These are phyloP conservation scores for Nannospalax galili DNA, from an alignment of 2,113 vertebrate genomes.

Conservation along the genomic window DNA sequence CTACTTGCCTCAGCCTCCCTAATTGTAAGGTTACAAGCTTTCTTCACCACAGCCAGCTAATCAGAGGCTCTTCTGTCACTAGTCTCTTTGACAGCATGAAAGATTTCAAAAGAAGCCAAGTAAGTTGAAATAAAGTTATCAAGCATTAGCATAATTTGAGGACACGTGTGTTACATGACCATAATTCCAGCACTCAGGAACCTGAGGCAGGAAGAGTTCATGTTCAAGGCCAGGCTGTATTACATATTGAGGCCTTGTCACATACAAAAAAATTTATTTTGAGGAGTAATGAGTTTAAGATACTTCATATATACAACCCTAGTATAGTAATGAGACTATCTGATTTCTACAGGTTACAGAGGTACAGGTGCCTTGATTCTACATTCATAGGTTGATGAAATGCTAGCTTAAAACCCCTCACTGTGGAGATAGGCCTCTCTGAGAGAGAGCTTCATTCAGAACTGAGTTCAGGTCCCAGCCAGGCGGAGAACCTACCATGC, in stretches of 20 bases:
- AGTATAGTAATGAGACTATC: not conserved
- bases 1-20: too few relatives aligned
- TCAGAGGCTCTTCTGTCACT: not conserved
- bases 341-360: not conserved
- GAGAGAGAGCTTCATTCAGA: not conserved
- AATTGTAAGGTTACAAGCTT: not conserved
- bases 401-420: not conserved
- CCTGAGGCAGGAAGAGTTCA: not conserved
- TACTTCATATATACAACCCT: not conserved
- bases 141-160: not conserved
- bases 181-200: not conserved
- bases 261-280: not conserved
- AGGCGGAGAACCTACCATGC: fast-evolving
- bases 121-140: conserved; percentile 26
- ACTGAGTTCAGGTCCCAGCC: fast-evolving
- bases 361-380: not conserved
- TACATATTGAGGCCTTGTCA: not conserved
- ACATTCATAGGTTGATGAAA: not conserved
- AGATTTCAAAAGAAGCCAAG: conserved; percentile 44
- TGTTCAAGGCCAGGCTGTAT: not conserved
- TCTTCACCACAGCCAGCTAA: not conserved
- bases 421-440: not conserved
- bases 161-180: not conserved
- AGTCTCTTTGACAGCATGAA: not conserved
- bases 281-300: not conserved